Conservation (phyloP, 2,888 invertebrate genomes). For the Adelphocoris suturalis region DNA sequence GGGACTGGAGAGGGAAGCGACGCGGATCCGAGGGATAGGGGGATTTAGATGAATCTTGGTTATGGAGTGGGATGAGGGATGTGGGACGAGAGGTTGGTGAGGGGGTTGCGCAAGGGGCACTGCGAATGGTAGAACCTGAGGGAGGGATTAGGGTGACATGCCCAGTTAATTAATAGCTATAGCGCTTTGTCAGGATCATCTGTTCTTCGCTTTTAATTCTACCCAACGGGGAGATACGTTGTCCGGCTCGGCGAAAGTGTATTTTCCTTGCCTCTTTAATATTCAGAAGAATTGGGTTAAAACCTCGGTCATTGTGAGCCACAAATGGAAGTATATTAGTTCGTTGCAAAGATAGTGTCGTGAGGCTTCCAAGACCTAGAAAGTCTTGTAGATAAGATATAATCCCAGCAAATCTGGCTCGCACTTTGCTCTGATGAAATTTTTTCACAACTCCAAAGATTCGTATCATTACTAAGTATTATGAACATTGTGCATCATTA, state of each 20-base stretch:
- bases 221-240: conserved; percentile 23
- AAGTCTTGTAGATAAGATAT: too few relatives aligned
- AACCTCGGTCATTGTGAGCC: background rate
- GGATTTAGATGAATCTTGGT: conserved; percentile 65
- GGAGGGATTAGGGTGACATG: conserved; percentile 61
- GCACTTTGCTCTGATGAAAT: background rate
- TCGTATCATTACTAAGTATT: too few relatives aligned
- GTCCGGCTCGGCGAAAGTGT: background rate
- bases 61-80: background rate
- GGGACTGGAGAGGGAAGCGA: background rate
- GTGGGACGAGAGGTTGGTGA: background rate
- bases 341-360: background rate
- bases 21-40: background rate
- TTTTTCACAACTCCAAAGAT: too few relatives aligned
- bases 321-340: conserved; percentile 18
- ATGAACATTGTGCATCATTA: too few relatives aligned
- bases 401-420: too few relatives aligned
- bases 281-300: conserved; percentile 14
- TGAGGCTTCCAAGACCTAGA: background rate
- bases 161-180: conserved; percentile 60
- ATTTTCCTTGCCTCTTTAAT: conserved; percentile 11
- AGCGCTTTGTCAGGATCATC: conserved; percentile 62
- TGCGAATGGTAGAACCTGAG: conserved; percentile 49
- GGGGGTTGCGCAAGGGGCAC: background rate
- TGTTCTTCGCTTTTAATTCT: conserved; percentile 39